phyloP scores from a whole-genome alignment of 2,113 vertebrate species.

The Theropithecus gelada region DNA sequence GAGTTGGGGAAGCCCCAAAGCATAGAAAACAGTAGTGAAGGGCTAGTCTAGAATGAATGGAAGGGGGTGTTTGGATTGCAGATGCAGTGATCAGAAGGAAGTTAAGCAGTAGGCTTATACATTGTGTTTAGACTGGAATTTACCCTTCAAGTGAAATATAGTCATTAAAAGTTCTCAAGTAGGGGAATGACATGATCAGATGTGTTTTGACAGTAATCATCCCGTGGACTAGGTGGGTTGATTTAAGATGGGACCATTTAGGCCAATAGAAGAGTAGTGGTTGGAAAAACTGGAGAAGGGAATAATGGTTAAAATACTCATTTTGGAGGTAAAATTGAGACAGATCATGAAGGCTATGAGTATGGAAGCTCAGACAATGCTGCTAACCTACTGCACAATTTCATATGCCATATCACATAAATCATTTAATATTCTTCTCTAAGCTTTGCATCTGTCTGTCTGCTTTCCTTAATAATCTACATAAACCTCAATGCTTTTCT shows the following conservation, averaged over 20 bases:
- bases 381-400: not conserved
- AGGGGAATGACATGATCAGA: not conserved
- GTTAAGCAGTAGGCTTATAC: not conserved
- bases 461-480: not conserved
- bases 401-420: not conserved
- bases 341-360: not conserved
- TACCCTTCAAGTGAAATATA: not conserved
- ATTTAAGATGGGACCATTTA: not conserved
- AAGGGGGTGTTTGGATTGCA: not conserved
- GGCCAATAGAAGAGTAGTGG: not conserved
- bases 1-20: not conserved
- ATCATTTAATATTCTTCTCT: not conserved
- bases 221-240: not conserved
- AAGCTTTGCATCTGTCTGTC: not conserved
- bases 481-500: not conserved
- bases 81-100: not conserved
- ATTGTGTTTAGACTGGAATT: not conserved
- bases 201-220: not conserved
- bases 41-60: not conserved
- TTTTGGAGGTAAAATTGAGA: not conserved
- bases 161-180: not conserved
- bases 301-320: not conserved
- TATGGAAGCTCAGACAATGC: not conserved
- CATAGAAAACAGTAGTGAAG: not conserved
- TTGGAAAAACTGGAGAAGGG: not conserved